phyloP scores from a whole-genome alignment of 2,797 vertebrate genomes.

The Falco novaeseelandiae region DNA sequence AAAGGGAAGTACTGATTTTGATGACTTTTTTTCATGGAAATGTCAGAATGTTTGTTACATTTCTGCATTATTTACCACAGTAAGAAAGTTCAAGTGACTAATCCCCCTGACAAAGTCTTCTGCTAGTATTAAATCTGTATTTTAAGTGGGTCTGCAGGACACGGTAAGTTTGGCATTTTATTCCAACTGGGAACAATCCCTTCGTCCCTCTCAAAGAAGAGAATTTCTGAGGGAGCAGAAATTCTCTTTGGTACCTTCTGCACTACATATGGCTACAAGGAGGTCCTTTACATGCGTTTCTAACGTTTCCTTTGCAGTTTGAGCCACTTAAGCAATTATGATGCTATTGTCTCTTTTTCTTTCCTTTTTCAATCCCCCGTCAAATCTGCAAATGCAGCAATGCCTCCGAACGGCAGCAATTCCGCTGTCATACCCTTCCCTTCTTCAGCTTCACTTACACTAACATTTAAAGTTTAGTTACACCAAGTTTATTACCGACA shows the following conservation, averaged over 20 bases:
- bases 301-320: background rate
- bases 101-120: background rate
- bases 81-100: background rate
- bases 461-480: background rate
- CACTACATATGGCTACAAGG: background rate
- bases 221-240: background rate
- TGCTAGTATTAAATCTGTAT: background rate
- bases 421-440: background rate
- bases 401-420: background rate
- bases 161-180: background rate
- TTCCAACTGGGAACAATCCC: background rate
- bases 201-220: background rate
- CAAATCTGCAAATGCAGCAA: background rate
- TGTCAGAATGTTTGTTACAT: background rate
- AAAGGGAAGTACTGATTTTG: constrained; percentile 12
- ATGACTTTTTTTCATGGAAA: background rate
- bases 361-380: background rate
- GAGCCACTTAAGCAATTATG: background rate
- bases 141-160: background rate
- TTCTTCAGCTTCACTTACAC: background rate
- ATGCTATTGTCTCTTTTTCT: background rate
- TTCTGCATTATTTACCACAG: constrained; percentile 33
- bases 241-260: constrained; percentile 20
- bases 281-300: background rate
- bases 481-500: background rate